phyloP scores from a whole-genome alignment of 2,888 invertebrate genomes.

The Villa cingulata region DNA sequence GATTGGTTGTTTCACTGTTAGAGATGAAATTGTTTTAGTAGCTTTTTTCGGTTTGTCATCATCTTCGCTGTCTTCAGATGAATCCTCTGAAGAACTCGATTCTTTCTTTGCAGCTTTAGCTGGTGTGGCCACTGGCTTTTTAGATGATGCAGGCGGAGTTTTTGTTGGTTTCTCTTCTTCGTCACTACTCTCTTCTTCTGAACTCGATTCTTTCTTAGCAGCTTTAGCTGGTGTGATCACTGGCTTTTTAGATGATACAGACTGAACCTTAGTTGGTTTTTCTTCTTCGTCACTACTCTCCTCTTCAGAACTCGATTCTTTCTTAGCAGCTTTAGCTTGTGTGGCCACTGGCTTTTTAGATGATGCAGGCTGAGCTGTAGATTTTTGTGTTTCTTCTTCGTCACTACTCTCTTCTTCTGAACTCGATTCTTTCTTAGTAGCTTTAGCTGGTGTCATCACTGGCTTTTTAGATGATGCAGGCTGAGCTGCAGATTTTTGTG shows the following conservation, averaged over 20 bases:
- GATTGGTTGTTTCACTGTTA: conserved; percentile 16
- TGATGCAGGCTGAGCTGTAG: conserved; percentile 17
- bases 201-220: neutral
- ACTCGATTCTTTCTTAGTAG: neutral
- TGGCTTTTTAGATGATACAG: conserved; percentile 11
- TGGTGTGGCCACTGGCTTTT: conserved; percentile 17
- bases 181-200: conserved; percentile 5
- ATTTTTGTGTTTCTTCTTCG: conserved; percentile 17
- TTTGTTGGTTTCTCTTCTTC: conserved; percentile 18
- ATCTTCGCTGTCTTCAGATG: conserved; percentile 17
- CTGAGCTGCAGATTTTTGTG: neutral
- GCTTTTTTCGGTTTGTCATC: conserved; percentile 17
- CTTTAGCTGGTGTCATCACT: neutral
- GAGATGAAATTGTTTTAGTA: conserved; percentile 8
- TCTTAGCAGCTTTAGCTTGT: neutral
- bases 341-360: conserved; percentile 12
- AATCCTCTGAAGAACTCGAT: conserved; percentile 21
- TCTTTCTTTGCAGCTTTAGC: too few relatives aligned
- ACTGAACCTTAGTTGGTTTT: conserved; percentile 8
- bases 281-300: conserved; percentile 21
- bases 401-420: neutral
- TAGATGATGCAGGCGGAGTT: too few relatives aligned
- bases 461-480: neutral
- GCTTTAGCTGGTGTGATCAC: conserved; percentile 7
- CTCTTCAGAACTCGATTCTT: conserved; percentile 13